These are phyloP conservation scores for Pelecanus crispus DNA, from an alignment of 2,113 vertebrate genomes.

Conservation along the genomic window DNA sequence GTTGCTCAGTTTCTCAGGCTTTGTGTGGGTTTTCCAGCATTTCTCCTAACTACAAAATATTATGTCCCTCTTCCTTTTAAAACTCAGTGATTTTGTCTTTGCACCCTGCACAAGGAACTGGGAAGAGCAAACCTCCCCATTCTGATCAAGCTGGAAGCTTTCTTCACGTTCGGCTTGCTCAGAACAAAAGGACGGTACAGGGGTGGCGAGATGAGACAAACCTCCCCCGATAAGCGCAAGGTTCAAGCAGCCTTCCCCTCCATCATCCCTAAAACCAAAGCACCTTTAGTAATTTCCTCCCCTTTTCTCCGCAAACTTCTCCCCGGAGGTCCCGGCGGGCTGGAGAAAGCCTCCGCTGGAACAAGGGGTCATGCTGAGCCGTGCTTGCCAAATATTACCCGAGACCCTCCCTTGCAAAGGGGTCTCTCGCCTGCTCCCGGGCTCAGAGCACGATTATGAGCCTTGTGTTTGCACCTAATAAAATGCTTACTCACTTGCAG, in stretches of 20 bases:
- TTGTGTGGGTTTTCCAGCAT: conserved; percentile 38
- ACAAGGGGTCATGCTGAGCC: neutral
- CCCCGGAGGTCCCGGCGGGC: neutral
- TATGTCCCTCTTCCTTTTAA: neutral
- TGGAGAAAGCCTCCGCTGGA: neutral
- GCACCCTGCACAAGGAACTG: neutral
- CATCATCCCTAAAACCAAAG: neutral
- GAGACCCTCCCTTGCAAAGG: neutral
- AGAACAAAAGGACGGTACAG: neutral
- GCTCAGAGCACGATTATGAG: neutral
- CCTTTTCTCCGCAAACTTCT: neutral
- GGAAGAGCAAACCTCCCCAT: neutral
- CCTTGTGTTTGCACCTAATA: conserved; percentile 31
- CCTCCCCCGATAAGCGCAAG: neutral
- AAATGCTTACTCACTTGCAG: conserved; percentile 54
- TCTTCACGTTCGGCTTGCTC: neutral
- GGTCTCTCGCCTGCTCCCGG: neutral
- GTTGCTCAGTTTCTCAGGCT: conserved; percentile 7
- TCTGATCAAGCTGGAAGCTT: neutral
- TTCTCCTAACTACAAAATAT: neutral
- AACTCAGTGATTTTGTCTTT: neutral
- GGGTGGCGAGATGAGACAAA: neutral
- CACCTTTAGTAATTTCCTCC: neutral
- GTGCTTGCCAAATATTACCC: neutral
- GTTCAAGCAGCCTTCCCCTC: neutral